Base-by-base conservation (phyloP, 2,113 vertebrate genomes). In the Clarias batrachus region DNA sequence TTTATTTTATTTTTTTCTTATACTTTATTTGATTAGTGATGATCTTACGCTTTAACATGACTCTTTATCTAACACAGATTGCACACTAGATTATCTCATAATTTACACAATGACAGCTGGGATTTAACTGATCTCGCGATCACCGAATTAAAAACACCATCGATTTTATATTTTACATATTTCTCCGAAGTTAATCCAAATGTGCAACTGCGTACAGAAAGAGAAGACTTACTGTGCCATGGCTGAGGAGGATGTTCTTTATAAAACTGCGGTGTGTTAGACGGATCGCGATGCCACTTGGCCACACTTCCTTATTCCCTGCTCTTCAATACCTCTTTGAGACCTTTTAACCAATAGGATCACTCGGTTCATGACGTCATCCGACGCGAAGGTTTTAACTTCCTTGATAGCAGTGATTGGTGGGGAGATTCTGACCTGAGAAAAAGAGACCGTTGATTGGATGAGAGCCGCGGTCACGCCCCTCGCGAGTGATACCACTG, bases 151-250 rank as follows among this genome's bases (percentile, higher is more conserved):
- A 56, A 71, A n/a, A 7, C 1, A 5, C 7, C 17, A 70, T 48
- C 52, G 52, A 21, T 25, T 37, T 9, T 3, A 73, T 3, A 73
- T 2, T 27, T 25, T 3, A 2, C 21, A 3, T 8, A 30, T 80
- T 60, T 27, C 11, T 37, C 8, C 27, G 1, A 3, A 37, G 4
- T 3, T 2, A 17, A 41, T 52, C 4, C 11, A 27, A 21, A 25
- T 25, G 23, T 23, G 3, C 19, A 4, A 1, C 2, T 21, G 3
- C 11, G 70, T 1, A 85, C 33, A 85, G n/a, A 65, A 63, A 1
- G 0, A 7, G 12, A 25, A 23, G 80, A 94, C 95, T 94, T 91
- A 96, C 95, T 94, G 1, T 25, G 94, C 93, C 95, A 96, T 96
- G 86, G 65, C 91, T 88, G 1, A 82, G 71, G 81, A 27, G 59